Evolutionary conservation across 53 echinoderm and acorn worm genomes (phyloP), one percentile per base, ranked within the genome.

Genomic region (Henricia sp.): DNA sequence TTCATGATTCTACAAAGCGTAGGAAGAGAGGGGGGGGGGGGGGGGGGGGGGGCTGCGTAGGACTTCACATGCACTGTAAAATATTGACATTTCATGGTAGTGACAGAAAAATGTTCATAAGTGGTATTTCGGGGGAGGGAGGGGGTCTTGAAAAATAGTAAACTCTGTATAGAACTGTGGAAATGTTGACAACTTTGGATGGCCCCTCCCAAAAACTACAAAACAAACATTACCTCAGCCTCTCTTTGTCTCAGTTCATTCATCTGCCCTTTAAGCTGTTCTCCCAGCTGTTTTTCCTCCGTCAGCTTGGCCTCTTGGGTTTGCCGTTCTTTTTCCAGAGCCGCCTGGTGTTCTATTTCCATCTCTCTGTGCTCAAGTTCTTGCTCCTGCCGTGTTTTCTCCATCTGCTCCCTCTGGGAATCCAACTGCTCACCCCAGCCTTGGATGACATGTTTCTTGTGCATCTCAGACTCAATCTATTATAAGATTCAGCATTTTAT

Each of bases 391-490:
- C 91, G 90, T 1, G 94, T 88, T 21, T 91, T 53, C 32, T 63
- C 78, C 65, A 69, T 41, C 74, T 85, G 89, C 40, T 88, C 86
- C 65, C 88, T 62, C 19, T 82, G 84, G 59, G 94, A 90, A 19
- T 94, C 85, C 40, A 82, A 72, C 78, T 96, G 97, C 26, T 71
- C 86, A 32, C 84, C 88, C 97, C 97, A 96, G 13, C 89, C 85
- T 3, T 82, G 75, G 82, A 92, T 78, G 16, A 96, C 97, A 90
- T 94, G 86, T 38, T 85, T 89, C 84, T 96, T 90, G 86, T 96
- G 94, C 57, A 87, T 84, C 36, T 96, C 88, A 29, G 90, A 87
- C 68, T 96, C 97, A 66, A 96, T 51, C 97, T 96, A 66, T 19
- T 20, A 60, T 32, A n/a, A n/a, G n/a, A n/a, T n/a, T n/a, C n/a